Conservation (phyloP, 1,140 invertebrate species). For the Neomicropteryx cornuta region DNA sequence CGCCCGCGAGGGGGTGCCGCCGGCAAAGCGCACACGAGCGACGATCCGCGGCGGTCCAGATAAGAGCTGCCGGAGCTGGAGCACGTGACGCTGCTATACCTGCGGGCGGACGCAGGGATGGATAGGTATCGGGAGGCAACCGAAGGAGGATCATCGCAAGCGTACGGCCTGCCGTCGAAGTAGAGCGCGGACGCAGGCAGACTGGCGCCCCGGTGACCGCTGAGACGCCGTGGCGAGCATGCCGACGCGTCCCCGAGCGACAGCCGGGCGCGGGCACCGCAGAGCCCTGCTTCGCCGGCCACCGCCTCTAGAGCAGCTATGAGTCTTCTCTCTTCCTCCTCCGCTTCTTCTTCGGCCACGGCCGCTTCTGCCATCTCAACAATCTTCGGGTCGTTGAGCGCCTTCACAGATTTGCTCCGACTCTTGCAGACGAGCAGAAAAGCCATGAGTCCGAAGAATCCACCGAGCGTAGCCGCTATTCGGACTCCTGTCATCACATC, state of each 20-base stretch:
- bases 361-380: constrained; percentile 56
- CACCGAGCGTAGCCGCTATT: constrained; percentile 77
- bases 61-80: constrained; percentile 73
- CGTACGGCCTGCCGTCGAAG: constrained; percentile 37
- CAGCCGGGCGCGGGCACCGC: constrained; percentile 32
- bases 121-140: constrained; percentile 31
- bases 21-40: constrained; percentile 57
- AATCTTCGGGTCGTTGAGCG: constrained; percentile 54
- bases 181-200: constrained; percentile 44
- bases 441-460: constrained; percentile 80
- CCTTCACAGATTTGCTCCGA: constrained; percentile 57
- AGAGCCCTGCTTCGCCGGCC: constrained; percentile 39
- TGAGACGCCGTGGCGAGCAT: constrained; percentile 40
- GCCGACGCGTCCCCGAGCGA: constrained; percentile 36
- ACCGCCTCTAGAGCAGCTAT: constrained; percentile 61
- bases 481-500: constrained; percentile 84
- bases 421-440: constrained; percentile 81
- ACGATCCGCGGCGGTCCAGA: constrained; percentile 63
- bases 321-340: constrained; percentile 61
- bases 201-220: constrained; percentile 55
- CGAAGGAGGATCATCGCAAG: constrained; percentile 24
- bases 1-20: constrained; percentile 42
- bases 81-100: constrained; percentile 67
- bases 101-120: constrained; percentile 44
- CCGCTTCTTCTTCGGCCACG: constrained; percentile 57